These are phyloP conservation scores for Pavo muticus DNA, from an alignment of 2,113 vertebrate species.

Conservation along the genomic window DNA sequence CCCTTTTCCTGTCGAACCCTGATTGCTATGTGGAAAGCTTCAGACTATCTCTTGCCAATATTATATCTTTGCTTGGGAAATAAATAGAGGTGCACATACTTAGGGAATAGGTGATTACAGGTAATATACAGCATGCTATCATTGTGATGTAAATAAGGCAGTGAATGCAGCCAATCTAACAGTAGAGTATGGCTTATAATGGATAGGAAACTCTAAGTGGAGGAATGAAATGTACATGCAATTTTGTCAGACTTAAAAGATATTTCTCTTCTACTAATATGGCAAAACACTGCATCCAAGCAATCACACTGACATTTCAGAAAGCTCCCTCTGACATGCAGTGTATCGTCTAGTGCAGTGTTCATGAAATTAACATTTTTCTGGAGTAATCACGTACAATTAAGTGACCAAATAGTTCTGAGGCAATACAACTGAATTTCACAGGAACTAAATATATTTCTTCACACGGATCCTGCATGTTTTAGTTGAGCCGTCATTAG, in stretches of 20 bases:
- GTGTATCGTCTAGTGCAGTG: slow-evolving; percentile 69
- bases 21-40: not conserved
- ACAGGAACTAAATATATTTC: slow-evolving; percentile 81
- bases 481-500: slow-evolving; percentile 85
- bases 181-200: slow-evolving; percentile 34
- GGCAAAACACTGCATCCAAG: slow-evolving; percentile 49
- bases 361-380: slow-evolving; percentile 78
- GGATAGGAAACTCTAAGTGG: slow-evolving; percentile 29
- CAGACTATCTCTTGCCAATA: not conserved
- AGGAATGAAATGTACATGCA: slow-evolving; percentile 38
- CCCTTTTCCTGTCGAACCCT: not conserved
- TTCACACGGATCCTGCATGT: slow-evolving; percentile 82
- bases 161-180: slow-evolving; percentile 49
- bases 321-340: slow-evolving; percentile 40
- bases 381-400: slow-evolving; percentile 79
- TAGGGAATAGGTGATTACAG: slow-evolving; percentile 13
- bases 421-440: slow-evolving; percentile 80
- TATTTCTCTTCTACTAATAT: slow-evolving; percentile 11
- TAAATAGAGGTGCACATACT: slow-evolving; percentile 11
- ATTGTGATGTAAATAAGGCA: slow-evolving; percentile 59
- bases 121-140: not conserved
- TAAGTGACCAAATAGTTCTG: slow-evolving; percentile 81
- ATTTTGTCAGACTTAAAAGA: slow-evolving; percentile 63
- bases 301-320: slow-evolving; percentile 61
- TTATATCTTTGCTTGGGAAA: not conserved